These are phyloP conservation scores for Arctia plantaginis DNA, from an alignment of 2,888 invertebrate species.

Conservation along the genomic window DNA sequence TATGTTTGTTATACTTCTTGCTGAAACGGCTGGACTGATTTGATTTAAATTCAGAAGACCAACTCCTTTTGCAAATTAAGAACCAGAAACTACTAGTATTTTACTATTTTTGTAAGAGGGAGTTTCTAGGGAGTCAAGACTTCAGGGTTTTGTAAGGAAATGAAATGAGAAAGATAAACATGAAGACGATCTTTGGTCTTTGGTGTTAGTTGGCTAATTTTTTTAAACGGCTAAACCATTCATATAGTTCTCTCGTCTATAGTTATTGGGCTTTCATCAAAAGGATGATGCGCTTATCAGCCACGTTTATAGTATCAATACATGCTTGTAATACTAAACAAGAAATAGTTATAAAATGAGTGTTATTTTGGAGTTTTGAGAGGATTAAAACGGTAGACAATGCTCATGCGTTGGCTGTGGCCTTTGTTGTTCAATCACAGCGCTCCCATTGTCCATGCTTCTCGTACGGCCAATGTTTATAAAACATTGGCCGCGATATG, in stretches of 20 bases:
- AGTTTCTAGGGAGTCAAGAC: background rate
- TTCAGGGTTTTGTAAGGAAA: background rate
- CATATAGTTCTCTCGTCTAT: background rate
- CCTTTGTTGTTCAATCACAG: conserved; percentile 37
- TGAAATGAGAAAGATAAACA: background rate
- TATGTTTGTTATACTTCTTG: background rate
- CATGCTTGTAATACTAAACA: background rate
- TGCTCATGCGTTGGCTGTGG: conserved; percentile 21
- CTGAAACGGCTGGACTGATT: background rate
- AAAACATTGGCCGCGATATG: conserved; percentile 61
- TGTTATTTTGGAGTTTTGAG: conserved; percentile 31
- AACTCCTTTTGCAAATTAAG: too few relatives aligned
- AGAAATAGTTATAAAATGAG: background rate
- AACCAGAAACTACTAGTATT: too few relatives aligned
- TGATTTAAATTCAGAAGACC: background rate
- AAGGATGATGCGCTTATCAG: background rate
- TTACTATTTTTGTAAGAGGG: too few relatives aligned
- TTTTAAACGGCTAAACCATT: background rate
- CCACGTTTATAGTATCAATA: too few relatives aligned
- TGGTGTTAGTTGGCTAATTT: background rate
- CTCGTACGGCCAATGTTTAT: conserved; percentile 60
- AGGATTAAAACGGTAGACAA: conserved; percentile 30
- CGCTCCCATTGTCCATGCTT: conserved; percentile 42
- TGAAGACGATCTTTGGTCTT: background rate
- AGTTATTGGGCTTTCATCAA: background rate